These are phyloP conservation scores for Mormyrus lacerda DNA, from an alignment of 2,113 vertebrate species.

Conservation along the genomic window DNA sequence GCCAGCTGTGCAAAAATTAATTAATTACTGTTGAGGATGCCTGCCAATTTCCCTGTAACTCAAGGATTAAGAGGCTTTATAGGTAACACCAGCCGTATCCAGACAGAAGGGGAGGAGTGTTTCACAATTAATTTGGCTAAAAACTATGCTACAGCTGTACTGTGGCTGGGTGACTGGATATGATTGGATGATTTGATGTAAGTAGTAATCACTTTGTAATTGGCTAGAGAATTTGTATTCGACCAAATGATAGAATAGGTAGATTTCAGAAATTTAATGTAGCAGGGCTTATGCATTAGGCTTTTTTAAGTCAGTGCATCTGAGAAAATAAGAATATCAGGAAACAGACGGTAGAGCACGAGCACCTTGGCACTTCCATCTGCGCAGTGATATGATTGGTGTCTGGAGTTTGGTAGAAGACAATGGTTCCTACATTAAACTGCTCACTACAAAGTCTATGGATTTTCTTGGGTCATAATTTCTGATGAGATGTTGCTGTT, in stretches of 20 bases:
- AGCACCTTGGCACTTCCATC: neutral
- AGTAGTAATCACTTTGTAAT: neutral
- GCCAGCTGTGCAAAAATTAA: neutral
- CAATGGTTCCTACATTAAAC: too few relatives aligned
- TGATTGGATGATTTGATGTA: neutral
- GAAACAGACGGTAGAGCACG: neutral
- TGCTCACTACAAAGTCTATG: too few relatives aligned
- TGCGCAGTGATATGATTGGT: too few relatives aligned
- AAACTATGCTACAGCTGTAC: neutral
- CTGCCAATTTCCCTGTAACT: neutral
- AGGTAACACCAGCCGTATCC: neutral
- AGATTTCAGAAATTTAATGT: neutral
- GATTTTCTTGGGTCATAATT: too few relatives aligned
- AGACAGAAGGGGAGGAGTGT: neutral
- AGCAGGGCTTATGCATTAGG: neutral
- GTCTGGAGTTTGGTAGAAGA: too few relatives aligned
- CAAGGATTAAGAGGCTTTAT: neutral
- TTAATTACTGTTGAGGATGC: neutral
- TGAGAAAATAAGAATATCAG: neutral
- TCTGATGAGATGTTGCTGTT: too few relatives aligned
- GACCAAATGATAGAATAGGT: neutral
- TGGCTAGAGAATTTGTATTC: neutral
- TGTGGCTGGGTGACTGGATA: neutral
- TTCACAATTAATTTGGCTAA: neutral
- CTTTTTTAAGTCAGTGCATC: neutral